Evolutionary conservation across 2,113 vertebrate species (phyloP), one percentile per base, ranked within the genome.

Genomic region (Seriola quinqueradiata): DNA sequence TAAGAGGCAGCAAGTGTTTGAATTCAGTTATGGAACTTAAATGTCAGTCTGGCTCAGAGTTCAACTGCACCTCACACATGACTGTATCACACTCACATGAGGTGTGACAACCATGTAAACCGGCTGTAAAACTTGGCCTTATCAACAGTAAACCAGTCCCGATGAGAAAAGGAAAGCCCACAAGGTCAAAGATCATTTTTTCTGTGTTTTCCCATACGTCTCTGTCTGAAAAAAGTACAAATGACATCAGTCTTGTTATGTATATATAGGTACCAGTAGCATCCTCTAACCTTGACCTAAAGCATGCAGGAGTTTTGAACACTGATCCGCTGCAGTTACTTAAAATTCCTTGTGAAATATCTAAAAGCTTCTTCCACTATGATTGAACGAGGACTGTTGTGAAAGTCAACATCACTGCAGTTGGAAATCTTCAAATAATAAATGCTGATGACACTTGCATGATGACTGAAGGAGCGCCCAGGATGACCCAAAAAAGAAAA

Each of bases 151-250:
- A 70, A 82, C 28, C 25, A 38, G 11, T 52, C 46, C 50, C 60
- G 44, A 34, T 16, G n/a, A 34, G 48, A 68, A 64, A 65, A 17
- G 13, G 11, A 46, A 85, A 80, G 28, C 64, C 36, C 14, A 75
- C 54, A 21, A 0, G 44, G 52, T 70, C 52, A 75, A 38, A 54
- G 55, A 21, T 57, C 19, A 58, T 17, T 21, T 48, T 23, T 23
- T 21, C 17, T 28, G 42, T 68, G 4, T 76, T 83, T 87, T 89
- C 60, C 57, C 79, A 86, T 70, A 81, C 71, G 40, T 36, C n/a
- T 82, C 68, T 38, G 16, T 12, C 0, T 60, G 17, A 75, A 61
- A 81, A 60, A 40, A 28, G 60, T 13, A 21, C n/a, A 74, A 69
- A 84, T 79, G 66, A 67, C 11, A 75, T 55, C 46, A 23, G 13